Evolutionary conservation across 1,140 invertebrate species (phyloP).

Genomic region (Aphelinus certus): DNA sequence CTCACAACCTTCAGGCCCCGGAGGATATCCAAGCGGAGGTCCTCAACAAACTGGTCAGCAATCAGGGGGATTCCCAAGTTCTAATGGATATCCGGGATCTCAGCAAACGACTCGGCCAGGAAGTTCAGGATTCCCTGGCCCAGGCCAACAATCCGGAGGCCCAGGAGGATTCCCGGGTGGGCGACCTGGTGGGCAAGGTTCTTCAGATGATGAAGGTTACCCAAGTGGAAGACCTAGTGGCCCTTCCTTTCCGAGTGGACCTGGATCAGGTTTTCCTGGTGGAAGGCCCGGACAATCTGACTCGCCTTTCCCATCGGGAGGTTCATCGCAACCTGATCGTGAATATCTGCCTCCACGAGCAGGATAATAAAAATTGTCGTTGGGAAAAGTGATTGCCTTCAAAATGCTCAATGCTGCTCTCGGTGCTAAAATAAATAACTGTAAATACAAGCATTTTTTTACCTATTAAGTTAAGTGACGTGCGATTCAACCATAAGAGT

Average conservation of each 20-base stretch:
- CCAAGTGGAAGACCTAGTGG: conserved; percentile 39
- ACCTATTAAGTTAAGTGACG: conserved; percentile 54
- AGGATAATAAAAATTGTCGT: conserved; percentile 44
- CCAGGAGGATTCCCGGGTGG: conserved; percentile 42
- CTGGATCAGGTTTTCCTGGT: conserved; percentile 37
- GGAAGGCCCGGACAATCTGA: conserved; percentile 40
- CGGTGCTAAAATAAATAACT: conserved; percentile 48
- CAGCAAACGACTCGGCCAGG: conserved; percentile 45
- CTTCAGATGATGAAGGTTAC: conserved; percentile 36
- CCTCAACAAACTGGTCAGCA: conserved; percentile 18
- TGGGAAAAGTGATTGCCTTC: conserved; percentile 6
- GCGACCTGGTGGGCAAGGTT: conserved; percentile 27
- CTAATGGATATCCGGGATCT: conserved; percentile 1
- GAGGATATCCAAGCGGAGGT: conserved; percentile 33
- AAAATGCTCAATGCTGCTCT: conserved; percentile 39
- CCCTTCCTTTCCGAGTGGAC: conserved; percentile 46
- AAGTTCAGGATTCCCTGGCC: conserved; percentile 42
- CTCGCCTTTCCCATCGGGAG: conserved; percentile 48
- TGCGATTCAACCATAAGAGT: conserved; percentile 22
- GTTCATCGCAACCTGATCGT: conserved; percentile 55
- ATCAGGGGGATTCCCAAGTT: conserved; percentile 4
- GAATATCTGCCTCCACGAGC: conserved; percentile 58
- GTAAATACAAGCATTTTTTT: conserved; percentile 57
- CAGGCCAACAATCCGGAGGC: conserved; percentile 39
- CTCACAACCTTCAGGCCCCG: conserved; percentile 14